phyloP scores from a whole-genome alignment of 1,140 invertebrate genomes.

The Drosophila subpulchrella region DNA sequence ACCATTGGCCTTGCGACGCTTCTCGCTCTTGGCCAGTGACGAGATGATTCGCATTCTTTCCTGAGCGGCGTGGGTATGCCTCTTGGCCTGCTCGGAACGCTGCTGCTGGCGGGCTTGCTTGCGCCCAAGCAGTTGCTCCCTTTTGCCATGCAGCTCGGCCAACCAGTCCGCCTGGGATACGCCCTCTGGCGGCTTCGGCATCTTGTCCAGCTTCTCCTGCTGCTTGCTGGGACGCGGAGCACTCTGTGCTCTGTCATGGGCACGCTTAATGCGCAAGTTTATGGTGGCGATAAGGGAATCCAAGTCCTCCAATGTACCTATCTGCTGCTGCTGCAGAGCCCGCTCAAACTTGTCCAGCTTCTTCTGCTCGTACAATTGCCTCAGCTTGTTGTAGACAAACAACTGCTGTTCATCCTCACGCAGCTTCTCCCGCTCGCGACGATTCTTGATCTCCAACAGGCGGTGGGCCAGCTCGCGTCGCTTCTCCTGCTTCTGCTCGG shows the following conservation, averaged over 20 bases:
- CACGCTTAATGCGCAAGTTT: slow-evolving; percentile 91
- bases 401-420: slow-evolving; percentile 94
- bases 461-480: slow-evolving; percentile 92
- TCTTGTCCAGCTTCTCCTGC: slow-evolving; percentile 85
- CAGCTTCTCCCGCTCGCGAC: slow-evolving; percentile 92
- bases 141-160: slow-evolving; percentile 87
- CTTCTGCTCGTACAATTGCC: slow-evolving; percentile 65
- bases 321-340: slow-evolving; percentile 87
- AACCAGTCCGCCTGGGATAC: slow-evolving; percentile 87
- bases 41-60: slow-evolving; percentile 97
- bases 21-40: slow-evolving; percentile 92
- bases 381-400: slow-evolving; percentile 90
- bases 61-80: slow-evolving; percentile 95
- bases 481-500: slow-evolving; percentile 94
- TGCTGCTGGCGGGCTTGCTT: slow-evolving; percentile 90
- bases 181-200: slow-evolving; percentile 85
- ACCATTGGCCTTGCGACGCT: slow-evolving; percentile 85
- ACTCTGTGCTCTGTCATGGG: slow-evolving; percentile 47
- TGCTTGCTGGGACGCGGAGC: slow-evolving; percentile 57
- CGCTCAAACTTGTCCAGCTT: slow-evolving; percentile 84
- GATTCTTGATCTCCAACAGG: slow-evolving; percentile 93
- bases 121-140: slow-evolving; percentile 88
- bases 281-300: slow-evolving; percentile 90
- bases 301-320: slow-evolving; percentile 86
- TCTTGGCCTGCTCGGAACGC: slow-evolving; percentile 94